Evolutionary conservation across 2,113 vertebrate genomes (phyloP).

Genomic region (Xenopus tropicalis): UCB_Xtro_10.0 CM004445.2:28275001-28275500

Average conservation of each 20-base stretch:
- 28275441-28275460: neutral
- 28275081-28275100: constrained; percentile 61
- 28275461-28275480: neutral
- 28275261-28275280: constrained; percentile 64
- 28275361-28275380: constrained; percentile 69
- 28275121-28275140: constrained; percentile 56
- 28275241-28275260: constrained; percentile 51
- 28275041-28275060: constrained; percentile 55
- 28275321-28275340: constrained; percentile 66
- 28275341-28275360: constrained; percentile 64
- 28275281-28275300: constrained; percentile 60
- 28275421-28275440: constrained; percentile 49
- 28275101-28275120: constrained; percentile 50
- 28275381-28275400: constrained; percentile 51
- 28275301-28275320: constrained; percentile 61
- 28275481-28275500: neutral
- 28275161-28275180: constrained; percentile 47
- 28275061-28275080: constrained; percentile 53
- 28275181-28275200: constrained; percentile 56
- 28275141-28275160: constrained; percentile 54
- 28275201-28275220: constrained; percentile 51
- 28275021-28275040: constrained; percentile 12
- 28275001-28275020: constrained; percentile 48
- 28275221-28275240: constrained; percentile 51
- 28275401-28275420: constrained; percentile 42